These are phyloP conservation scores for Lasiurus cinereus DNA, from an alignment of 2,113 vertebrate species.

Conservation along the genomic window DNA sequence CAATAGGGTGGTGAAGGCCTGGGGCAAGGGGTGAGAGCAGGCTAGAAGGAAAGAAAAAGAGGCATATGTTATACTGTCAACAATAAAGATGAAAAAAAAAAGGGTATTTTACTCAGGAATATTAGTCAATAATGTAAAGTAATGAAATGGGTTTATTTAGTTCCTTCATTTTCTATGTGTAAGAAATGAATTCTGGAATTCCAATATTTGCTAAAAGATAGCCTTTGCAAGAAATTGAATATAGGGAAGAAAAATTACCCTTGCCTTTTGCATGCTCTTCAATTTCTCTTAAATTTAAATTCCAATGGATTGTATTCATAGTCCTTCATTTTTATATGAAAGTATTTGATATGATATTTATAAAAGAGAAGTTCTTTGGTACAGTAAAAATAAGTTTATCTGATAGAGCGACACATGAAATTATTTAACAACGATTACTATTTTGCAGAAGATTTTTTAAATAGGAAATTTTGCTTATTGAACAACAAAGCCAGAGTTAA, in stretches of 20 bases:
- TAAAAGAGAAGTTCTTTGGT: background rate
- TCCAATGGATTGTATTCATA: background rate
- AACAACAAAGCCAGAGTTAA: slow-evolving; percentile 44
- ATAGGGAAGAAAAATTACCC: background rate
- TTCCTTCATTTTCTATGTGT: background rate
- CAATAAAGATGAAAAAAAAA: background rate
- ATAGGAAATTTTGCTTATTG: slow-evolving; percentile 23
- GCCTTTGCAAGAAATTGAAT: background rate
- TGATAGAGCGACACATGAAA: background rate
- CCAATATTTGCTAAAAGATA: background rate
- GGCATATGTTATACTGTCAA: no score
- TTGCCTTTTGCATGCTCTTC: background rate
- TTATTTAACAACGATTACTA: slow-evolving; percentile 28
- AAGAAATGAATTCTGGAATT: background rate
- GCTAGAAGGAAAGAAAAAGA: no score
- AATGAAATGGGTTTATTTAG: background rate
- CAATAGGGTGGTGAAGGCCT: no score
- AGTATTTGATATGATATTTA: background rate
- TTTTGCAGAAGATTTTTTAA: background rate
- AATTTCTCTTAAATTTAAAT: background rate
- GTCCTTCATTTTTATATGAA: slow-evolving; percentile 44
- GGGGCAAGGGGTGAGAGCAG: no score
- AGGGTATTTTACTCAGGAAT: background rate
- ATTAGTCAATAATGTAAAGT: background rate
- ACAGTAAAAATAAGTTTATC: background rate